These are phyloP conservation scores for Melieria omissa DNA, from an alignment of 2,888 invertebrate genomes.

Conservation along the genomic window DNA sequence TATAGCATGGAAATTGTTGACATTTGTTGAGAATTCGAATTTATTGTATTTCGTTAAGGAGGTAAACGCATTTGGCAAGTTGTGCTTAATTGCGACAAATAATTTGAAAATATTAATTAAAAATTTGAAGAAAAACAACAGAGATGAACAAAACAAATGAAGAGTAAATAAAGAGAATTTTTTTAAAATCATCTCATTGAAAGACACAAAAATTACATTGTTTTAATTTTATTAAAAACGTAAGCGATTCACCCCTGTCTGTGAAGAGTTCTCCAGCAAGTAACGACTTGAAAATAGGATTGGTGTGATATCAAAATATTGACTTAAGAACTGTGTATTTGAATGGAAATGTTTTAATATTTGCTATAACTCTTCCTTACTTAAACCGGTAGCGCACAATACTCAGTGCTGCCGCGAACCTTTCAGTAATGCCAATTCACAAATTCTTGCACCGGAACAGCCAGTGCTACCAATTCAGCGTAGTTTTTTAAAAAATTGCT, in stretches of 20 bases:
- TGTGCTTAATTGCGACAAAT: neutral
- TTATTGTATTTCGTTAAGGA: constrained; percentile 5
- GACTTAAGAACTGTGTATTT: no score
- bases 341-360: no score
- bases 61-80: neutral
- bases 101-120: neutral
- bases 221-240: neutral
- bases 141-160: neutral
- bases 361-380: no score
- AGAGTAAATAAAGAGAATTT: constrained; percentile 41
- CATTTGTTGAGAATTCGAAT: constrained; percentile 17
- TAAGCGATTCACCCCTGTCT: neutral
- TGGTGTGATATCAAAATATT: no score
- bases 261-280: no score
- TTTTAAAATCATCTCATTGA: constrained; percentile 43
- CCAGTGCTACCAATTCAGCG: no score
- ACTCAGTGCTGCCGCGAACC: no score
- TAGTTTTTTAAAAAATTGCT: no score
- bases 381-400: no score
- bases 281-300: no score
- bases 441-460: no score
- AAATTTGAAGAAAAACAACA: neutral
- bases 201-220: constrained; percentile 7
- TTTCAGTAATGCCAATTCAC: no score
- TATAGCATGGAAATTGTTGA: neutral